A percentile compares a stretch with the other conserved stretches of the same genome.
phyloP scores from a whole-genome alignment of 1,140 invertebrate species.

The Leptinotarsa texana region DNA sequence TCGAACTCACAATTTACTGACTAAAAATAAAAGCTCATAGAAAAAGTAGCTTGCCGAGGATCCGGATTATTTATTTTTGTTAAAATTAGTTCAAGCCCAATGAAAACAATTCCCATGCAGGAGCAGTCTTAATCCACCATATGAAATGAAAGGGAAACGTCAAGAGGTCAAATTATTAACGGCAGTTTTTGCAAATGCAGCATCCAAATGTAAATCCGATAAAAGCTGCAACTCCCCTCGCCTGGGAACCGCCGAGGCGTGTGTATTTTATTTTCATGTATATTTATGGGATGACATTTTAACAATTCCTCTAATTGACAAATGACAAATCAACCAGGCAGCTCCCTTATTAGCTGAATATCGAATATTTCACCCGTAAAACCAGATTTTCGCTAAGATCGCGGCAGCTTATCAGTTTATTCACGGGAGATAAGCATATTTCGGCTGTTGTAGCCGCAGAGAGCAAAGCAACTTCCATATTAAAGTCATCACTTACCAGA shows the following conservation, averaged over 20 bases:
- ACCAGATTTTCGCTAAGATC: too few relatives aligned
- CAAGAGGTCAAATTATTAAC: neutral
- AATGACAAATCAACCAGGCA: constrained; percentile 30
- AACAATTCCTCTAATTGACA: constrained; percentile 13
- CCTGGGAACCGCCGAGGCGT: neutral
- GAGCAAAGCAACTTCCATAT: constrained; percentile 1
- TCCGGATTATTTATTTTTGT: too few relatives aligned
- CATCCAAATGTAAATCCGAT: neutral
- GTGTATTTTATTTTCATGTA: constrained; percentile 4
- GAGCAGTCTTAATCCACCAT: neutral
- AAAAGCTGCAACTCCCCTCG: neutral
- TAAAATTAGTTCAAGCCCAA: too few relatives aligned
- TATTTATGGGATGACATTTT: constrained; percentile 30
- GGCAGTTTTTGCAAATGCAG: neutral
- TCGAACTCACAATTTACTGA: neutral
- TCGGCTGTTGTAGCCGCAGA: neutral
- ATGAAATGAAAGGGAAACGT: neutral
- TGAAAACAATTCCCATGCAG: too few relatives aligned
- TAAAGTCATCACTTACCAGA: constrained; percentile 62
- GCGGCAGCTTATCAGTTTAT: too few relatives aligned
- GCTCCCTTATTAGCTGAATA: constrained; percentile 28
- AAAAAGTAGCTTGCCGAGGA: too few relatives aligned
- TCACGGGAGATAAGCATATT: too few relatives aligned
- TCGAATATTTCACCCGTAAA: neutral
- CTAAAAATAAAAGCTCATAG: too few relatives aligned